Evolutionary conservation across 2,888 invertebrate species (phyloP).

Genomic region (Euzetes globulus): DNA sequence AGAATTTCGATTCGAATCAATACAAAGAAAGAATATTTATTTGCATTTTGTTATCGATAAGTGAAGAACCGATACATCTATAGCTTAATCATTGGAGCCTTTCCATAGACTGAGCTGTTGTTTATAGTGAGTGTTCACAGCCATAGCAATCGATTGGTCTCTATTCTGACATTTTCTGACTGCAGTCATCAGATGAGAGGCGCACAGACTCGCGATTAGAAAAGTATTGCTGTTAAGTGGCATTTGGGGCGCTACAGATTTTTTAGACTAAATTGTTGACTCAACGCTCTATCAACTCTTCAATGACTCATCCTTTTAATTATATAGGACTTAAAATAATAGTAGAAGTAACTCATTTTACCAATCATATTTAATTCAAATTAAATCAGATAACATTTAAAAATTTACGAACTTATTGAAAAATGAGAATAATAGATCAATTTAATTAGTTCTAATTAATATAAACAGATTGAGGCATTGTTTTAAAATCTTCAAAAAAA

Average conservation of each 20-base stretch:
- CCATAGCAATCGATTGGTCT: conserved; percentile 19
- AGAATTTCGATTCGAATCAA: neutral
- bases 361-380: too few relatives aligned
- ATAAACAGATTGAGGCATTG: too few relatives aligned
- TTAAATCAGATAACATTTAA: too few relatives aligned
- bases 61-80: neutral
- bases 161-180: conserved; percentile 26
- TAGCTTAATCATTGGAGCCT: neutral
- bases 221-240: neutral
- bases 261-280: neutral
- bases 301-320: neutral
- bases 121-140: neutral
- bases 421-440: too few relatives aligned
- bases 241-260: neutral
- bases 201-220: neutral
- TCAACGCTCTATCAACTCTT: neutral
- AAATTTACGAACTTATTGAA: too few relatives aligned
- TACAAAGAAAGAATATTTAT: neutral
- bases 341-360: too few relatives aligned
- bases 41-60: neutral
- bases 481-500: too few relatives aligned
- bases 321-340: too few relatives aligned
- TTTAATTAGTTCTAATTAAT: too few relatives aligned
- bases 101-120: neutral
- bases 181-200: conserved; percentile 9